Base-by-base conservation (phyloP, 2,113 vertebrate genomes). In the Furnarius figulus region DNA sequence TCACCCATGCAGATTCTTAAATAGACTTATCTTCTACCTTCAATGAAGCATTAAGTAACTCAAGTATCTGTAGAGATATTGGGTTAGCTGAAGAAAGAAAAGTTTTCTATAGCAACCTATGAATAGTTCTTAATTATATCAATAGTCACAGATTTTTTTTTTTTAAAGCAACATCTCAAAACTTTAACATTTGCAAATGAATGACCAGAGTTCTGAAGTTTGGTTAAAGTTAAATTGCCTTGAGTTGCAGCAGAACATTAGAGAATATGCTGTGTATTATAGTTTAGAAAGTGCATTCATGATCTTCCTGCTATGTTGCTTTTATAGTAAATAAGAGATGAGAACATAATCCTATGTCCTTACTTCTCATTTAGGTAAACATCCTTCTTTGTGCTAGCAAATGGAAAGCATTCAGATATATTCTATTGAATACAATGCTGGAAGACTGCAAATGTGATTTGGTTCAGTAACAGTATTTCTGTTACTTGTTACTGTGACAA, bases 401-500 rank as follows among this genome's bases (percentile, higher is more conserved):
- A 93, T 74, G 39, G 63, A 90, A 95, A 80, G 59, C 30, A 42
- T 86, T 96, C 78, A 86, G 85, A 74, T 67, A 85, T 59, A 83
- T 90, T 93, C 50, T 79, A 30, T 89, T 80, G 63, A 91, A 86
- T 56, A 94, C 85, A 91, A 67, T 67, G 63, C 35, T 86, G 68
- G 17, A 59, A 91, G 85, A 83, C 85, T 85, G 85, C 24, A 93
- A 81, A 90, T 90, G 75, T 76, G 83, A 90, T 94, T 92, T 80
- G 72, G 28, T 90, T 96, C 47, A 76, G 81, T 81, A 74, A 30
- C 70, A 24, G 55, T 73, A 74, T 81, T 81, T 39, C 82, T 85
- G 44, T 68, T 91, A 55, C 87, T 80, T 88, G 68, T 94, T 96
- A 90, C 79, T 88, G 75, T 95, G 90, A 95, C 85, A 93, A 85